Conservation (phyloP, 2,797 vertebrate species). For the Mycteria americana region DNA sequence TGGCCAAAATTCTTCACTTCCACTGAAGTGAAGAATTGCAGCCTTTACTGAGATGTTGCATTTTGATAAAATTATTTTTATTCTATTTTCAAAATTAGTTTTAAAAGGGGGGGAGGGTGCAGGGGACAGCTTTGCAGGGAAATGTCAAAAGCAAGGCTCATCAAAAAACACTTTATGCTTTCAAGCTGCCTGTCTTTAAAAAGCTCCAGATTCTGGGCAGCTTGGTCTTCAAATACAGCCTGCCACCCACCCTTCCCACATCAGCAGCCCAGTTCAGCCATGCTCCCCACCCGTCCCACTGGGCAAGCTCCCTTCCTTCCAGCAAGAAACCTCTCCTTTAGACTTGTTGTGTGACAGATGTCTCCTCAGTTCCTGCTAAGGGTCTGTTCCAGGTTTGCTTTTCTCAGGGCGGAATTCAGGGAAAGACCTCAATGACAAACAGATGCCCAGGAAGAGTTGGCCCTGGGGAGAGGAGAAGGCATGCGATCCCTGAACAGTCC, state of each 20-base stretch:
- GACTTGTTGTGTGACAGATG: neutral
- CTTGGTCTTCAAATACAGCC: neutral
- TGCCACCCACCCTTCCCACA: neutral
- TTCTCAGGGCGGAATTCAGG: neutral
- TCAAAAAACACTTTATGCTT: neutral
- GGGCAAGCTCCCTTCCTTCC: neutral
- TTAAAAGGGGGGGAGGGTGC: neutral
- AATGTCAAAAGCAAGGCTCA: neutral
- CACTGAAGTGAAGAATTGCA: neutral
- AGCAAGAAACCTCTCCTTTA: neutral
- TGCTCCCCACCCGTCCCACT: fast-evolving
- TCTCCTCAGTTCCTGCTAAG: neutral
- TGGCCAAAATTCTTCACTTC: neutral
- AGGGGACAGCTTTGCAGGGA: neutral
- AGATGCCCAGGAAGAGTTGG: neutral
- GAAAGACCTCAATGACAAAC: neutral
- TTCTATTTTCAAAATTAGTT: neutral
- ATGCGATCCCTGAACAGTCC: fast-evolving
- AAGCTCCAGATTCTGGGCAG: neutral
- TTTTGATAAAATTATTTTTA: neutral
- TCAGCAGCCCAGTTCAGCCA: neutral
- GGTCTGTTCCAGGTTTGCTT: neutral
- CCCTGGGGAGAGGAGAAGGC: neutral
- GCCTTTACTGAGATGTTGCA: neutral
- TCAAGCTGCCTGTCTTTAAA: neutral